These are phyloP conservation scores for Neopipo cinnamomea DNA, from an alignment of 2,113 vertebrate species.

Conservation along the genomic window DNA sequence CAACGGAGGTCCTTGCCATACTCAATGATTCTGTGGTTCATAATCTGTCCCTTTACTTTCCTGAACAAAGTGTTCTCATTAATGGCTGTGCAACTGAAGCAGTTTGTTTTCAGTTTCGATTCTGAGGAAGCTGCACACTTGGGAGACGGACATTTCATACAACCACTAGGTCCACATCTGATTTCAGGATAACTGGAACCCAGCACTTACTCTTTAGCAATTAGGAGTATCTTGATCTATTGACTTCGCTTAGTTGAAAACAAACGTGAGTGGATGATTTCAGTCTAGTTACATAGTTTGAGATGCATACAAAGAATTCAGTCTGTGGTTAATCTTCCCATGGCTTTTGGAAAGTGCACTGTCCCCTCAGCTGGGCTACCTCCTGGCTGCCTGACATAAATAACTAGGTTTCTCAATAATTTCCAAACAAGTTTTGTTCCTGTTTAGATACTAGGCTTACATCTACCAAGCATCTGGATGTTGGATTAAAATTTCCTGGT, in stretches of 20 bases:
- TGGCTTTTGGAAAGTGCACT: rapidly evolving
- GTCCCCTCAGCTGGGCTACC: neutral
- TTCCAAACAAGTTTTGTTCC: neutral
- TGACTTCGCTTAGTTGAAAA: neutral
- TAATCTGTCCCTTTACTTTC: neutral
- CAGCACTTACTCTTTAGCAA: neutral
- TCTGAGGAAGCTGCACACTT: neutral
- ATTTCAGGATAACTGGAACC: neutral
- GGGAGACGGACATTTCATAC: neutral
- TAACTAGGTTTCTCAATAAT: neutral
- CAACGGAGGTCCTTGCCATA: neutral
- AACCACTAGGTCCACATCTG: neutral
- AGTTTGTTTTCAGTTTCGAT: neutral
- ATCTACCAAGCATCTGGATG: neutral
- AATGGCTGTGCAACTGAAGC: neutral
- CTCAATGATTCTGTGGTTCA: neutral
- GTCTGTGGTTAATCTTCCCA: neutral
- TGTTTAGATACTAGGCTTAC: neutral
- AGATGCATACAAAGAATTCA: neutral
- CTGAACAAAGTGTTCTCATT: neutral
- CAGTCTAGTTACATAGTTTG: neutral
- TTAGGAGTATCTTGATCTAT: neutral
- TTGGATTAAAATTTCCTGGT: neutral
- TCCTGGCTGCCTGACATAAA: neutral
- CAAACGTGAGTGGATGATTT: neutral